These are phyloP conservation scores for Hydrozoanthus tunicans DNA, from an alignment of 64 coral and sea anemone species.

Conservation along the genomic window DNA sequence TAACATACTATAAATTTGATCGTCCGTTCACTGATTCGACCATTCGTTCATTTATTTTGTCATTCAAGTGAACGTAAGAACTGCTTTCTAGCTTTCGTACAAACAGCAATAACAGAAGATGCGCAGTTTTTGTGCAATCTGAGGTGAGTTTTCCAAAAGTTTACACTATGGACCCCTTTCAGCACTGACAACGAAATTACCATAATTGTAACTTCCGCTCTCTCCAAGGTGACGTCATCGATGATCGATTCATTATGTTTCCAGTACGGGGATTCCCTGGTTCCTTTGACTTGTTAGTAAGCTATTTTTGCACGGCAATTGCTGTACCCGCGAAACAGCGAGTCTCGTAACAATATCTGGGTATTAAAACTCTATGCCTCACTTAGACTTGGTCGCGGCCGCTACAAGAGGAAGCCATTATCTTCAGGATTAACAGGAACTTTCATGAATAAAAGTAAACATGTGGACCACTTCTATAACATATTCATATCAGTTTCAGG, in stretches of 20 bases:
- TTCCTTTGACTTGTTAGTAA: neutral
- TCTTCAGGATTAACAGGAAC: neutral
- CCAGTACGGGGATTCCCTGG: neutral
- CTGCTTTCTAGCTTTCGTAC: no score
- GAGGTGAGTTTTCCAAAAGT: no score
- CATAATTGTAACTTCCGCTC: neutral
- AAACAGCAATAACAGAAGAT: no score
- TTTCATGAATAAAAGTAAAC: neutral
- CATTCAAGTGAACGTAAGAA: no score
- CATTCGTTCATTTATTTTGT: no score
- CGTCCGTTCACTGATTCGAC: no score
- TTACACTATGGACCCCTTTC: no score
- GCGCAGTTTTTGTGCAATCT: no score
- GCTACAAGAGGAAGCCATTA: neutral
- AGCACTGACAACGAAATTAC: neutral
- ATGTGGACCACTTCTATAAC: neutral
- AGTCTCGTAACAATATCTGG: neutral
- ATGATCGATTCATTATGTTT: neutral
- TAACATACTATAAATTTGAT: no score
- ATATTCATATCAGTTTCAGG: neutral
- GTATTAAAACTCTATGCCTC: neutral
- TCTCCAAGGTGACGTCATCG: neutral
- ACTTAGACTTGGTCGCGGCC: neutral
- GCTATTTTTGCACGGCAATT: neutral
- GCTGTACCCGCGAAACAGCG: neutral